Base-by-base conservation (phyloP, 1,140 invertebrate species). In the Zophobas morio region DNA sequence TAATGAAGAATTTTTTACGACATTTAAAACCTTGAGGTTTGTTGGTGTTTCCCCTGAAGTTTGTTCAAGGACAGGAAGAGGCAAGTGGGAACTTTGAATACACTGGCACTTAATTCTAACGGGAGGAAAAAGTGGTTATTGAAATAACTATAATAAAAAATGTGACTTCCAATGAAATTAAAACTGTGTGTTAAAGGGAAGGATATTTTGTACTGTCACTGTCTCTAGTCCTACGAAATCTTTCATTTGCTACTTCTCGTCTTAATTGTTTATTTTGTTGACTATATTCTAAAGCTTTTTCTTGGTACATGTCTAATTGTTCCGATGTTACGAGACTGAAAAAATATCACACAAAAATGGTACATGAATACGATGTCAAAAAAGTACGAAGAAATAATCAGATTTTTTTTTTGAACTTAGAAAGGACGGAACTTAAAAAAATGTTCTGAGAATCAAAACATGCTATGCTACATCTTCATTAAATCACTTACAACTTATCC, bases 191-290 rank as follows among this genome's bases (percentile, higher is more conserved):
- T 77, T 70, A 81, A 51, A 81, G 71, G 5, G 85, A 86, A 4
- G 85, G 84, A 81, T 84, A 85, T 53, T 80, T 77, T 79, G 80
- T 81, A 51, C 75, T 79, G 8, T 82, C 78, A 54, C 82, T 82
- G 4, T 80, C 78, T 53, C 78, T 78, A 40, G 82, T 77, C 66
- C 79, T 82, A 73, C 70, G 66, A 79, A 89, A 90, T 66, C 88
- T 85, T 82, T 90, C 89, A 60, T 90, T 89, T 1, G 88, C 90
- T 1, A 91, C 85, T 81, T 90, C 87, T 75, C 89, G 84, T 57
- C 88, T 87, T 34, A 91, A 86, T 39, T 89, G 87, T 36, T 83
- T 87, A 54, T 90, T 87, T 83, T 90, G 88, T 70, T 88, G 87
- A 40, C 84, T 88, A 46, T 89, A 89, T 37, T 90, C 88, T 8